Conservation (phyloP, 2,113 vertebrate genomes). For the Thermophis baileyi region DNA sequence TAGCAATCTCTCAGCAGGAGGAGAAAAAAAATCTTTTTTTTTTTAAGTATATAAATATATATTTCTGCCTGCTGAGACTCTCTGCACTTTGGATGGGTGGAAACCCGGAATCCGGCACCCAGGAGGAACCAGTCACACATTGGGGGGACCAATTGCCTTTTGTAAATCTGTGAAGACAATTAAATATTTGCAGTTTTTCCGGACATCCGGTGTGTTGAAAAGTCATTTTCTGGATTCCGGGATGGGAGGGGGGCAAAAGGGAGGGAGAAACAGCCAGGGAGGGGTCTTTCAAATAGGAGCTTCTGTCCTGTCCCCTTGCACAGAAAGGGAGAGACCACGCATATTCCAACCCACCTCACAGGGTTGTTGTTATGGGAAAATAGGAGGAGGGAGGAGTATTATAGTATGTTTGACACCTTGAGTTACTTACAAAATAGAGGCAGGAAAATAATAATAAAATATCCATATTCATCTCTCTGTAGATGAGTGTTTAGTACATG, state of each 20-base stretch:
- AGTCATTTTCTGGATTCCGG: not conserved
- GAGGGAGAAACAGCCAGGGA: not conserved
- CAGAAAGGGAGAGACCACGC: not conserved
- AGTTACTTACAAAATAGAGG: not conserved
- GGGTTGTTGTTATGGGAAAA: not conserved
- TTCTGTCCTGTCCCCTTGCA: not conserved
- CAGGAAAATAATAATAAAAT: not conserved
- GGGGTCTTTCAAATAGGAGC: not conserved
- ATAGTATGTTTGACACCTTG: not conserved
- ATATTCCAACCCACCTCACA: not conserved
- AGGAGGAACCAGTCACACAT: fast-evolving
- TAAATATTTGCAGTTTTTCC: not conserved
- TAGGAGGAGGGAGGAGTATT: not conserved
- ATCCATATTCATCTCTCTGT: not conserved
- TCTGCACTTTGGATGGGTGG: not conserved
- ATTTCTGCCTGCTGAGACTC: not conserved
- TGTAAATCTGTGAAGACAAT: not conserved
- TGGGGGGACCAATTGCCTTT: not conserved
- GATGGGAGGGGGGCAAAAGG: not conserved
- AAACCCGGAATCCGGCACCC: not conserved
- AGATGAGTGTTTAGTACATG: not conserved
- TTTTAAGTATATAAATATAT: not conserved
- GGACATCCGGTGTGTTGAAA: not conserved
- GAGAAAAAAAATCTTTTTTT: not conserved
- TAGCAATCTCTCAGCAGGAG: not conserved